phyloP scores from a whole-genome alignment of 37 sponge, comb jelly and placozoan species.

The Diacarnus erythraeanus region DNA sequence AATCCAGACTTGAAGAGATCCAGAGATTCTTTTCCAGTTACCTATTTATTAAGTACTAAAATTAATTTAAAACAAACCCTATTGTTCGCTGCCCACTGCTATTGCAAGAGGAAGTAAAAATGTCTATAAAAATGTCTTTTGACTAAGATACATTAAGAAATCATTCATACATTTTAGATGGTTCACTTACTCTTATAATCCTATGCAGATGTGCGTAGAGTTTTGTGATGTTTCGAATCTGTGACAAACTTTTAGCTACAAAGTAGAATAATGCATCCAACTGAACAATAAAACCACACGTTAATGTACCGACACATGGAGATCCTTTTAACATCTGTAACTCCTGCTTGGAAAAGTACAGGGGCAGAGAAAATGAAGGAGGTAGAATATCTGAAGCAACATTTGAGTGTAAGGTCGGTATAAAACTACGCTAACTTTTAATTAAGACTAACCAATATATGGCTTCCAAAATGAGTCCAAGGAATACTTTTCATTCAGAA shows the following conservation, averaged over 20 bases:
- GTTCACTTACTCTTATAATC: constrained; percentile 50
- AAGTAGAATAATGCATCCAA: too few species aligned
- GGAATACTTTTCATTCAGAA: constrained; percentile 63
- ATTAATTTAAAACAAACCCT: too few species aligned
- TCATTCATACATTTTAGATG: not conserved
- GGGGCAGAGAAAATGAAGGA: constrained; percentile 48
- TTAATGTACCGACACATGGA: constrained; percentile 46
- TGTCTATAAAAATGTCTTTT: not conserved
- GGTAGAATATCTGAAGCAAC: constrained; percentile 65
- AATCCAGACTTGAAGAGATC: constrained; percentile 53
- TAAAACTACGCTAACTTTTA: not conserved
- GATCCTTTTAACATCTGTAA: constrained; percentile 55
- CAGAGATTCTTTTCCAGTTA: constrained; percentile 12
- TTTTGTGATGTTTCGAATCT: constrained; percentile 63
- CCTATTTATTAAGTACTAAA: constrained; percentile 7
- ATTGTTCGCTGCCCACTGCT: too few species aligned
- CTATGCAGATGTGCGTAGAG: constrained; percentile 65
- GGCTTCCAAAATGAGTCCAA: constrained; percentile 73
- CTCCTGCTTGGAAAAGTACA: constrained; percentile 67
- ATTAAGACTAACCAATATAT: constrained; percentile 63
- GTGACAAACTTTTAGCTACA: constrained; percentile 57
- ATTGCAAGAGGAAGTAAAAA: too few species aligned
- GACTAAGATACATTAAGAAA: not conserved
- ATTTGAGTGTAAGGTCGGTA: not conserved
- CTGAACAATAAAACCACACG: not conserved